Base-by-base conservation (phyloP, 1,140 invertebrate genomes). In the Bombus consobrinus region DNA sequence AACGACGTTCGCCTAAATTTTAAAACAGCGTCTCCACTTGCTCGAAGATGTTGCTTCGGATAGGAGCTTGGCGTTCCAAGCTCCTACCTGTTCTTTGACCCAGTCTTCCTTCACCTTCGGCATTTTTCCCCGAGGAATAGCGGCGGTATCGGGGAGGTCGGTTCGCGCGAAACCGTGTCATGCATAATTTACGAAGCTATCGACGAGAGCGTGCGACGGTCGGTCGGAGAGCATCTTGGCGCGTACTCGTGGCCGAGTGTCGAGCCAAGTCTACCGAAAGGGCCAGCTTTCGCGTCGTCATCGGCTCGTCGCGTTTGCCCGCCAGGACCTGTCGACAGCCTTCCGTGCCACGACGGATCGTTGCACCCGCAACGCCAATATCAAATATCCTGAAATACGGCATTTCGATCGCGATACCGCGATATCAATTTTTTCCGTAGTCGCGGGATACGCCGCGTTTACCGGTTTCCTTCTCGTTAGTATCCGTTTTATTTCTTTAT, bases 131-230 rank as follows among this genome's bases (percentile, higher is more conserved):
- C 22, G 28, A 25, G 41, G 47, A 53, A 22, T 1, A 28, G 28
- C 81, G 10, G 47, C 59, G 28, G 64, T 71, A 78, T 78, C 74
- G 82, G 57, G 57, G 47, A 39, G 82, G 66, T 53, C 18, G 59
- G 4, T 43, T 72, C 53, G 41, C 83, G 66, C 73, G 59, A 79
- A 78, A 66, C 74, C 66, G 64, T 75, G 78, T 62, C 88, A 69
- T 87, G 76, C 82, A 89, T 89, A 90, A 90, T 91, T 88, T 88
- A 68, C 57, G 0, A 89, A 85, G 84, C 77, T 91, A 90, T 80
- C 69, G 73, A 83, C 73, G 73, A 86, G 79, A 71, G 39, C 28
- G 74, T 66, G 47, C 28, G 53, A 37, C n/a, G 79, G 0, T n/a
- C n/a, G 79, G 0, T n/a, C 25, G 9, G 25, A 32, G 41, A 77